These are phyloP conservation scores for Hydrophis major DNA, from an alignment of 2,797 vertebrate genomes.

Conservation along the genomic window DNA sequence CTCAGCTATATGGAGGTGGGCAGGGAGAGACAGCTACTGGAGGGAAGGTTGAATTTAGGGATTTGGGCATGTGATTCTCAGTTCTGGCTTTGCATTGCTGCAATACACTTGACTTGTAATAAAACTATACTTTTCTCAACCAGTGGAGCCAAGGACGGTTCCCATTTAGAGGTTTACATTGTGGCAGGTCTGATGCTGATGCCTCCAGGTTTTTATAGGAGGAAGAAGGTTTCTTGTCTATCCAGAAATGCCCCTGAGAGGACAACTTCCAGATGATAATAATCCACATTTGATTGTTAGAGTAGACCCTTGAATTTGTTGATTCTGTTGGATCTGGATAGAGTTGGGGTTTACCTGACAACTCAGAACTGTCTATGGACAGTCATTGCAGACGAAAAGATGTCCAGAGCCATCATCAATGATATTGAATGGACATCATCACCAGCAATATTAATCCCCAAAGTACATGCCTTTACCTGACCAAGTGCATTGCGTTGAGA, in stretches of 20 bases:
- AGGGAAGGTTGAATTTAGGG: background rate
- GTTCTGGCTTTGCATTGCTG: background rate
- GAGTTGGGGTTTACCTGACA: background rate
- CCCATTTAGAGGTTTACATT: background rate
- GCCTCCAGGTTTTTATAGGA: background rate
- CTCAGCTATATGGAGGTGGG: background rate
- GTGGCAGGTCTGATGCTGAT: background rate
- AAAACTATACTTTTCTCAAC: background rate
- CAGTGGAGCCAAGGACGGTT: background rate
- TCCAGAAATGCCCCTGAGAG: background rate
- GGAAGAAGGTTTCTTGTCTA: background rate
- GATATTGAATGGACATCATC: background rate
- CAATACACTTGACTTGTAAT: background rate
- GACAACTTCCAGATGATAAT: background rate
- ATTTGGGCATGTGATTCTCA: background rate
- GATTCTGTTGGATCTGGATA: background rate
- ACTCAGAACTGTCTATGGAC: background rate
- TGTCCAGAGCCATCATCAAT: background rate
- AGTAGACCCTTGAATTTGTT: background rate
- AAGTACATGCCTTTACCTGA: background rate
- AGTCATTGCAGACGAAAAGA: background rate
- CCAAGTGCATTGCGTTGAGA: background rate
- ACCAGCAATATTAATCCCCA: background rate
- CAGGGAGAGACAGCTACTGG: background rate
- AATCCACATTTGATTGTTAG: background rate